phyloP scores from a whole-genome alignment of 2,113 vertebrate species.

The Chloroceryle aenea region DNA sequence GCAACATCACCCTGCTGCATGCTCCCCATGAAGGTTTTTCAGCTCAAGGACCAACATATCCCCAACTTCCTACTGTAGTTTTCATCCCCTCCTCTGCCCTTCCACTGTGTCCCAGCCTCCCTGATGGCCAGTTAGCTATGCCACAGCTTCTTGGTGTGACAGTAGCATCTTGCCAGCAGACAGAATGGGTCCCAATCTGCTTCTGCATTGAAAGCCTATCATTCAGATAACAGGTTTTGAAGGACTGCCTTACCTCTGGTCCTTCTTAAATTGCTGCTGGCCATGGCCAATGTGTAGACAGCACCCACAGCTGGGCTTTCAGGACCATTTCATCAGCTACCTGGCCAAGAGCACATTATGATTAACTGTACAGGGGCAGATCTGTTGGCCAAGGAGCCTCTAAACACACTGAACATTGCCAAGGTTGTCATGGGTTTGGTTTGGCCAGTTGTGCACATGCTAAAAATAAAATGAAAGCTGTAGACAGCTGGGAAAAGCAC shows the following conservation, averaged over 20 bases:
- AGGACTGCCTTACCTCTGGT: background rate
- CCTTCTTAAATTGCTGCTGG: background rate
- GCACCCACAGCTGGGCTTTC: background rate
- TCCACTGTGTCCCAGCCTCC: background rate
- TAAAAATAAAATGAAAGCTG: conserved; percentile 23
- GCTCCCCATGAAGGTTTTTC: background rate
- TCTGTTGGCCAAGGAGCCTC: background rate
- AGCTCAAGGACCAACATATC: background rate
- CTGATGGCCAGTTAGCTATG: background rate
- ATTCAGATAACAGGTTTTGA: background rate
- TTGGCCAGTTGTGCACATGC: background rate
- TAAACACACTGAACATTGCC: background rate
- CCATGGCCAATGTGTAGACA: background rate
- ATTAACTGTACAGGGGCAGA: background rate
- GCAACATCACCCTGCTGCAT: background rate
- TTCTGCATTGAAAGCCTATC: background rate
- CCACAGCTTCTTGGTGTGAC: background rate
- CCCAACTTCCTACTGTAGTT: background rate
- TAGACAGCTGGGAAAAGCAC: background rate
- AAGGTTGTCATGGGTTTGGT: background rate
- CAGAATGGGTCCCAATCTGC: background rate
- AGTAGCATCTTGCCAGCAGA: background rate
- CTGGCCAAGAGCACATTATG: background rate
- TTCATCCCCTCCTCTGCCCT: background rate
- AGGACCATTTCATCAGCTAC: background rate